Base-by-base conservation (phyloP, 2,888 invertebrate genomes). In the Cheilosia vulpina region DNA sequence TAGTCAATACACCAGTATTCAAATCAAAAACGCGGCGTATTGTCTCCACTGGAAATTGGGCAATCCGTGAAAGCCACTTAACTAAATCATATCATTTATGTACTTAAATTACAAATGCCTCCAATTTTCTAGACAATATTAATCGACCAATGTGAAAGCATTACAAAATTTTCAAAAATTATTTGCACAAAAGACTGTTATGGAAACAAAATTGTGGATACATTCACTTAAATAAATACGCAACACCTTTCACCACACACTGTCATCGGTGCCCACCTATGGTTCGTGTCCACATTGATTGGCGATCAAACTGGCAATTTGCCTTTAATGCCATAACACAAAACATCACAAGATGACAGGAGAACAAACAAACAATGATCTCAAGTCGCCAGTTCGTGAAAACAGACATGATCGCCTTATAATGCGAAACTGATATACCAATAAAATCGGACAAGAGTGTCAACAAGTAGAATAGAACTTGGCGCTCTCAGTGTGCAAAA, bases 61-160 rank as follows among this genome's bases (percentile, higher is more conserved):
- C 31, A 31, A 31, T 38, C 4, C 11, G 13, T 4, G 13, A 38
- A 13, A 38, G 4, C 38, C 11, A 38, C 34, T 38, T 38, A 38
- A 3, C 34, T 13, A 38, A 38, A 3, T 38, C 27, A 27, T 13
- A 38, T 3, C 11, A 7, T 38, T 38, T 38, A 38, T 11, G n/a
- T n/a, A 34, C 11, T 4, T 3, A 17, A 47, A 47, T 47, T 6
- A 17, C n/a, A 47, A 47, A 11, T 13, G 45, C 45, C 0, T 7
- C 17, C 9, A 45, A 45, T 45, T 45, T 45, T 2, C 17, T 13
- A 4, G 34, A 38, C 11, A 38, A 38, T 2, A 38, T 9, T 2
- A 1, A 38, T 2, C 45, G 45, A 38, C 43, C 17, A 43, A 68
- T 60, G 76, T 76, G 76, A 77, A 77, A 77, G 68, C 68, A 77